Evolutionary conservation across 1,140 invertebrate species (phyloP).

Genomic region (Apocrypta bakeri): DNA sequence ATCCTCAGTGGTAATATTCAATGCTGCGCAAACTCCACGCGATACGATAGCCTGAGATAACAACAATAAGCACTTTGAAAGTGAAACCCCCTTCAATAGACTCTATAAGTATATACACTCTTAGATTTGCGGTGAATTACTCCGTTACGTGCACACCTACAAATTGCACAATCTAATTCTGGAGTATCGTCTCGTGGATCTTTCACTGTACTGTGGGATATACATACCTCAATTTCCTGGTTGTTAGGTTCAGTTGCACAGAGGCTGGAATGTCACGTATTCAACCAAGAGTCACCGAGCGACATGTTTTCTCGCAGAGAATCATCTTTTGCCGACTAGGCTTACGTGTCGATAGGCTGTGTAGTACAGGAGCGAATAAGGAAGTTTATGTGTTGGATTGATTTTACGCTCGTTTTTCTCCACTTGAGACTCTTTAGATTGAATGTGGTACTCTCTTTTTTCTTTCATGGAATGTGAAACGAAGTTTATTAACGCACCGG

Average conservation of each 20-base stretch:
- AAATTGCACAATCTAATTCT: constrained; percentile 46
- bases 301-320: background rate
- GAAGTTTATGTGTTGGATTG: background rate
- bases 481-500: too few relatives aligned
- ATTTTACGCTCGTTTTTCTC: too few relatives aligned
- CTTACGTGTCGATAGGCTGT: background rate
- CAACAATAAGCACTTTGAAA: constrained; percentile 31
- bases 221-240: constrained; percentile 34
- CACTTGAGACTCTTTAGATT: too few relatives aligned
- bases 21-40: background rate
- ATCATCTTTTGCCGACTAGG: background rate
- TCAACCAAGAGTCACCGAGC: background rate
- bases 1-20: background rate
- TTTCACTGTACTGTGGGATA: background rate
- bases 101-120: background rate
- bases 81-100: background rate
- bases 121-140: constrained; percentile 9
- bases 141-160: constrained; percentile 42
- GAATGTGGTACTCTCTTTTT: too few relatives aligned
- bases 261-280: background rate
- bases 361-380: background rate
- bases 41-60: background rate
- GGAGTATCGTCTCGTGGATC: constrained; percentile 39
- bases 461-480: too few relatives aligned
- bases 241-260: background rate